Evolutionary conservation across 2,888 invertebrate species (phyloP).

Genomic region (Mythimna albipuncta): DNA sequence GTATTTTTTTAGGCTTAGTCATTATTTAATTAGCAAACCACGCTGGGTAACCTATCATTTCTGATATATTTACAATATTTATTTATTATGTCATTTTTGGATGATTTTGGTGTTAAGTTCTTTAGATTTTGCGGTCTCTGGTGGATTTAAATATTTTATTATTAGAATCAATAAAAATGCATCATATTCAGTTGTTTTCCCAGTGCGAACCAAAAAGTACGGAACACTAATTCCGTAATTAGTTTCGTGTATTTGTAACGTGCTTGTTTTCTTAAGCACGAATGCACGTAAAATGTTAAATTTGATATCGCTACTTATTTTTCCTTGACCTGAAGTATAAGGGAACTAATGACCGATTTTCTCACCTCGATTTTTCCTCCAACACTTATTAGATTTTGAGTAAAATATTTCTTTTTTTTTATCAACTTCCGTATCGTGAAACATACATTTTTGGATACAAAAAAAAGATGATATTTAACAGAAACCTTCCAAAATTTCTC

Average conservation of each 20-base stretch:
- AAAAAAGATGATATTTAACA: conserved; percentile 11
- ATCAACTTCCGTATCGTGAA: neutral
- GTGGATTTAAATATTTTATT: too few relatives aligned
- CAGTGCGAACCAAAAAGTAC: neutral
- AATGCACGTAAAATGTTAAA: conserved; percentile 43
- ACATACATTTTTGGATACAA: neutral
- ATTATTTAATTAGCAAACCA: too few relatives aligned
- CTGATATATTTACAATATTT: too few relatives aligned
- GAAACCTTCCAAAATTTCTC: neutral
- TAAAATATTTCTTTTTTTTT: neutral
- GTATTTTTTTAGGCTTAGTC: too few relatives aligned
- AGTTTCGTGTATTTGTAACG: conserved; percentile 29
- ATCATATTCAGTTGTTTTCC: neutral
- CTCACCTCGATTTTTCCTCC: conserved; percentile 8
- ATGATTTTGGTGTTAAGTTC: too few relatives aligned
- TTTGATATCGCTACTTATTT: conserved; percentile 12
- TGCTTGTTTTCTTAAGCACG: conserved; percentile 21
- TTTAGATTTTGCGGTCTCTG: too few relatives aligned
- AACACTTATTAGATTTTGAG: conserved; percentile 39
- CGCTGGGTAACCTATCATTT: too few relatives aligned
- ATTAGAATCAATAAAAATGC: too few relatives aligned
- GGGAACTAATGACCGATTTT: conserved; percentile 33
- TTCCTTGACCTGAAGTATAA: conserved; percentile 28
- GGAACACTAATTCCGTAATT: conserved; percentile 20
- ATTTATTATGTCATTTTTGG: too few relatives aligned